phyloP scores from a whole-genome alignment of 35 echinoderm and acorn worm species.

The Ophiothrix spiculata region DNA sequence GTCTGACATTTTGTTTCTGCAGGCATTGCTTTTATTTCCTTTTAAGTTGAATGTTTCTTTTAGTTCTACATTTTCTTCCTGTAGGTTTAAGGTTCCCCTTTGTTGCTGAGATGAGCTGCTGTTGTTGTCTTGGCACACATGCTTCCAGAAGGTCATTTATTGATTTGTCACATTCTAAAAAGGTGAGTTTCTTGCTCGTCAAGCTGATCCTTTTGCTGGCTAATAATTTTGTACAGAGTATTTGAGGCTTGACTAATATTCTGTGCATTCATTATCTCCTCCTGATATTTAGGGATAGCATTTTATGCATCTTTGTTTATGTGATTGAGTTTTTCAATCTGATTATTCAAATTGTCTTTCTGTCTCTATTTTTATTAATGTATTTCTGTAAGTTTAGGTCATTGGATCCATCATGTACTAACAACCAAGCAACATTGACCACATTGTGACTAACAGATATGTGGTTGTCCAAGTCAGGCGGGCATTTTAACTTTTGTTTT shows the following conservation, averaged over 20 bases:
- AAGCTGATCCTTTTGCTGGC: neutral
- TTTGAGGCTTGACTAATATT: neutral
- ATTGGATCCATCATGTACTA: neutral
- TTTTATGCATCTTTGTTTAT: neutral
- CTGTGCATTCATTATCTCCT: neutral
- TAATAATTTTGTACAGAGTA: neutral
- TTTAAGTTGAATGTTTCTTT: too few relatives aligned
- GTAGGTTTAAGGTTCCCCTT: too few relatives aligned
- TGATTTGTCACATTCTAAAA: neutral
- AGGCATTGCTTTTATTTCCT: too few relatives aligned
- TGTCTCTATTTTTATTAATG: neutral
- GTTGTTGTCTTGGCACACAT: too few relatives aligned
- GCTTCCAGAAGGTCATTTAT: neutral
- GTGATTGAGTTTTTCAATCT: neutral
- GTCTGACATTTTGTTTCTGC: too few relatives aligned
- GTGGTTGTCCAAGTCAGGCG: too few relatives aligned
- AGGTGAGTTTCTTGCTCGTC: neutral
- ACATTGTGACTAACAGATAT: neutral
- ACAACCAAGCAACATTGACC: neutral
- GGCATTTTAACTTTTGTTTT: too few relatives aligned
- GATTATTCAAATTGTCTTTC: neutral
- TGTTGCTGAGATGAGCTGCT: too few relatives aligned
- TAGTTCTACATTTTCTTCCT: too few relatives aligned
- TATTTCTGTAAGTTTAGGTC: neutral
- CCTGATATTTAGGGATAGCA: neutral